Percentiles rank a stretch among this genome's conserved stretches.
Evolutionary conservation across 2,113 vertebrate species (phyloP).

Genomic region (Notiomystis cincta): DNA sequence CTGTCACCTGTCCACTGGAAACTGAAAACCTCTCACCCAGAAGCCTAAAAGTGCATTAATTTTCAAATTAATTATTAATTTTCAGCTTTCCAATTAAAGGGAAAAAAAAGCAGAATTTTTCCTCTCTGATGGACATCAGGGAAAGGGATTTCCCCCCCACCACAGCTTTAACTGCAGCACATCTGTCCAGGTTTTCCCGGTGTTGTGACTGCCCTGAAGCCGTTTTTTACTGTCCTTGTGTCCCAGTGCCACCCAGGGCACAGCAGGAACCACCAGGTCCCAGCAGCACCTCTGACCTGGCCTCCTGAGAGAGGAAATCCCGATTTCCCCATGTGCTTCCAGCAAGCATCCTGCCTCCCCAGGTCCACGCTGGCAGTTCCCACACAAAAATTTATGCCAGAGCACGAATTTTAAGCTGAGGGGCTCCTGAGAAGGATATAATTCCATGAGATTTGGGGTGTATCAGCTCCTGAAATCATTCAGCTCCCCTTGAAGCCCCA

Average conservation of each 20-base stretch:
- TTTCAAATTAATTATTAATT: neutral
- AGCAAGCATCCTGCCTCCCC: neutral
- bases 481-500: neutral
- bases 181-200: neutral
- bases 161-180: rapidly evolving
- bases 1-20: neutral
- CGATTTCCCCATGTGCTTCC: neutral
- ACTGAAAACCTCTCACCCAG: neutral
- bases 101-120: neutral
- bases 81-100: neutral
- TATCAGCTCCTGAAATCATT: neutral
- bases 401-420: neutral
- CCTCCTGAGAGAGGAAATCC: neutral
- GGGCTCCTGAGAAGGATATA: neutral
- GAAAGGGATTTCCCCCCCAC: neutral
- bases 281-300: neutral
- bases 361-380: rapidly evolving
- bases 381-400: too few relatives aligned
- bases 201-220: neutral
- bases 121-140: neutral
- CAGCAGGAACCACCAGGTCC: neutral
- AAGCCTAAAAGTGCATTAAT: neutral
- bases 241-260: neutral
- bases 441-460: neutral
- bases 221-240: neutral